A percentile compares a stretch with the other conserved stretches of the same genome.
Evolutionary conservation across 2,888 invertebrate species (phyloP).

Genomic region (Choreutis nemorana): DNA sequence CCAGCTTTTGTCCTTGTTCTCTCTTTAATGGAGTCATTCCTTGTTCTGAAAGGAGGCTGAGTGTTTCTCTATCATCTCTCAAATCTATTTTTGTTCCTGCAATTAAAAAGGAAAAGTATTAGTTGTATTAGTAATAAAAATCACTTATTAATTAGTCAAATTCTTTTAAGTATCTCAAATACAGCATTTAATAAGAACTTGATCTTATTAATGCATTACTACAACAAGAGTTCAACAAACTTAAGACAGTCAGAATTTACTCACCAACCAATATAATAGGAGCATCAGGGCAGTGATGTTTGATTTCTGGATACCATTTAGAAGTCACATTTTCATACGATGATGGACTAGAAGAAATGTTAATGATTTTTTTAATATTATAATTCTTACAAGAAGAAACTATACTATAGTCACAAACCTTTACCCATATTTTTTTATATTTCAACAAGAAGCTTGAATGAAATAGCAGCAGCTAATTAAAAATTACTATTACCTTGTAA

Average conservation of each 20-base stretch:
- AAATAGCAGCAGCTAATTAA: conserved; percentile 2
- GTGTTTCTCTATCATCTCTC: conserved; percentile 95
- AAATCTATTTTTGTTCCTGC: conserved; percentile 98
- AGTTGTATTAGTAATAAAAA: conserved; percentile 1
- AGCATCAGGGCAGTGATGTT: conserved; percentile 99
- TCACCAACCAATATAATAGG: conserved; percentile 97
- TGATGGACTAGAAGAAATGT: conserved; percentile 78
- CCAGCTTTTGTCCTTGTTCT: conserved; percentile 98
- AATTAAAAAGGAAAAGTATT: conserved; percentile 13
- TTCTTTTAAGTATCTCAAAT: conserved; percentile 1
- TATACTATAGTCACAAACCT: conserved; percentile 3
- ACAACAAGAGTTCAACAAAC: background rate
- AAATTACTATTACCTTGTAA: conserved; percentile 69
- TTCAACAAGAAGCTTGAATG: no score
- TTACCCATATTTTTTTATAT: conserved; percentile 6
- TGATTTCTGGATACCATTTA: conserved; percentile 99
- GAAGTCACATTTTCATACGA: conserved; percentile 99
- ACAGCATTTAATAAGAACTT: conserved; percentile 1
- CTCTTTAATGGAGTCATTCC: conserved; percentile 95
- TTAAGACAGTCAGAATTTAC: conserved; percentile 21
- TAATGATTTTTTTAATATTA: background rate
- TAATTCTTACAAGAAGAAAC: conserved; percentile 1
- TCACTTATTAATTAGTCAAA: conserved; percentile 6
- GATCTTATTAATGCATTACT: background rate
- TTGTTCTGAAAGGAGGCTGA: conserved; percentile 90